phyloP scores from a whole-genome alignment of 2,113 vertebrate genomes.

The Periophthalmus modestus region DNA sequence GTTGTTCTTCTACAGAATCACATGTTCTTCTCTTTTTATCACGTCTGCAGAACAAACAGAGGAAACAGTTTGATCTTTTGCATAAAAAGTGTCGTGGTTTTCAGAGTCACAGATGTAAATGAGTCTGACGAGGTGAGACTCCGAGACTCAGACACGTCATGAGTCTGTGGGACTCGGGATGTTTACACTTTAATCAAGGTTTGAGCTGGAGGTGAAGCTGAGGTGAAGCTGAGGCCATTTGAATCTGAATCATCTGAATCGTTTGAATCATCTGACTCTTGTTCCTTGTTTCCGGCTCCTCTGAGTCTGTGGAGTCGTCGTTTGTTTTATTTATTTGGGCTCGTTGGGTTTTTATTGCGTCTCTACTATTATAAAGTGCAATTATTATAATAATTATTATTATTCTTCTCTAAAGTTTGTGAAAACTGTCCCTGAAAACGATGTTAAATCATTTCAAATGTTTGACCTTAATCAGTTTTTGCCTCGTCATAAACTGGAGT shows the following conservation, averaged over 20 bases:
- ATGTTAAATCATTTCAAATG: conserved; percentile 73
- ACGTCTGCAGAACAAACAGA: conserved; percentile 11
- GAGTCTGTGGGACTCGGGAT: conserved; percentile 19
- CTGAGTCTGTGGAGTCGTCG: conserved; percentile 48
- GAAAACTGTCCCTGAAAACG: conserved; percentile 60
- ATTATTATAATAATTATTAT: too few relatives aligned
- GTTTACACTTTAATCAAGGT: conserved; percentile 39
- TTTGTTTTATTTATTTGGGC: conserved; percentile 67
- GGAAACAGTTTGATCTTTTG: conserved; percentile 33
- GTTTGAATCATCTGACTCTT: too few relatives aligned
- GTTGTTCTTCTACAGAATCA: conserved; percentile 3
- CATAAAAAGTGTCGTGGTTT: conserved; percentile 24
- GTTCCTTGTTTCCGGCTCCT: conserved; percentile 59
- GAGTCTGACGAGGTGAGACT: too few relatives aligned
- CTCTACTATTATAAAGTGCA: conserved; percentile 80
- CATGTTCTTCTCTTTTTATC: background rate
- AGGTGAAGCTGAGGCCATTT: conserved; percentile 32
- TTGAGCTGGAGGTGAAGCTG: conserved; percentile 15
- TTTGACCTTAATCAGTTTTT: conserved; percentile 66
- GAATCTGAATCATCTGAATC: too few relatives aligned
- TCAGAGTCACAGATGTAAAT: conserved; percentile 22
- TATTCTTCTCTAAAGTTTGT: conserved; percentile 67
- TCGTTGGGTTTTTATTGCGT: conserved; percentile 58
- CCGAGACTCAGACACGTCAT: too few relatives aligned
- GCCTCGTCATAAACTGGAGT: conserved; percentile 75